These are phyloP conservation scores for Micromesistius poutassou DNA, from an alignment of 2,797 vertebrate genomes.

Conservation along the genomic window DNA sequence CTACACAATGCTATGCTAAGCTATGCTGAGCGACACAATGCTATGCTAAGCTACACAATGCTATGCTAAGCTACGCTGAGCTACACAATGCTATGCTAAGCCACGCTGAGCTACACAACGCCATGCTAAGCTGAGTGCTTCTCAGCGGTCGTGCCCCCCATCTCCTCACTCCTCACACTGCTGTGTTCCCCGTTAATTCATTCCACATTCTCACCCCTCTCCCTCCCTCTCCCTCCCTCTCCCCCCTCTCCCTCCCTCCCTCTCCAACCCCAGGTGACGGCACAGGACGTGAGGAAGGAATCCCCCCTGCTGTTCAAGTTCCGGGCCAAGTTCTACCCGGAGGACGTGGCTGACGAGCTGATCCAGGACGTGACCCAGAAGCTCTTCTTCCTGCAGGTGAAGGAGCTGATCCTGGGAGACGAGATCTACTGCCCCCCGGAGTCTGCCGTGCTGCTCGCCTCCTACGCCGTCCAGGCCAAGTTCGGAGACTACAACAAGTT, in stretches of 20 bases:
- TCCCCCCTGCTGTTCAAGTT: conserved; percentile 90
- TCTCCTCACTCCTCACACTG: too few relatives aligned
- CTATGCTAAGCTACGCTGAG: background rate
- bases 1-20: too few relatives aligned
- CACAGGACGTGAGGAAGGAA: conserved; percentile 88
- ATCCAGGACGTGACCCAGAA: conserved; percentile 95
- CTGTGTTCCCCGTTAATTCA: background rate
- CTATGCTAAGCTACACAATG: too few relatives aligned
- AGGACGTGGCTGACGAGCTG: conserved; percentile 91
- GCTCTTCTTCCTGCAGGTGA: conserved; percentile 94
- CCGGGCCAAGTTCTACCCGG: conserved; percentile 89
- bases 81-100: too few relatives aligned
- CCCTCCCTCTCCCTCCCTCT: background rate
- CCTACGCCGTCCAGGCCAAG: conserved; percentile 92
- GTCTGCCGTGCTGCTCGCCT: conserved; percentile 91
- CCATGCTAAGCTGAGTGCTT: too few relatives aligned
- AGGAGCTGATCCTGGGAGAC: conserved; percentile 84
- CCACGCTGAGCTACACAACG: too few relatives aligned
- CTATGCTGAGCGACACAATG: too few relatives aligned
- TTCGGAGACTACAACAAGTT: conserved; percentile 83
- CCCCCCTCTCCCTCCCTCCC: too few relatives aligned
- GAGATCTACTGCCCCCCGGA: conserved; percentile 94
- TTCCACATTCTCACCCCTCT: background rate
- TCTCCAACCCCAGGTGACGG: conserved; percentile 75
- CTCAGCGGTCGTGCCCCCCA: too few relatives aligned